Evolutionary conservation across 2,888 invertebrate genomes (phyloP), one percentile per base, ranked within the genome.

Genomic region (Sinodicranocentrus sp.): DNA sequence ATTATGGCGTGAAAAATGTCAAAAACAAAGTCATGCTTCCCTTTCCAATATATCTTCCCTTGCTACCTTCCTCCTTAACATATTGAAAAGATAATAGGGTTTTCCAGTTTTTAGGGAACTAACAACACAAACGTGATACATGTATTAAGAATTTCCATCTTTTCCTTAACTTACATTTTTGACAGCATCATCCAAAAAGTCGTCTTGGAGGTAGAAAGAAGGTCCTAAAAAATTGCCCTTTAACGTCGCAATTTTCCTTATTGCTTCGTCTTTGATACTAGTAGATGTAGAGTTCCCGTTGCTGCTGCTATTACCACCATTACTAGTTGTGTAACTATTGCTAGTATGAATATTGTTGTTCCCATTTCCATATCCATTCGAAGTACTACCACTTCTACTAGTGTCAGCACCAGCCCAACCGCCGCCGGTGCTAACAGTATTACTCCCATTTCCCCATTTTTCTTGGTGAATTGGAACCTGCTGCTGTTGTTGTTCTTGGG

Each of bases 231-330:
- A 88, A 85, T 88, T 88, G 54, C 87, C 92, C 79, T 89, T 90
- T 86, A 92, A 89, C 17, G 90, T 89, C 61, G 89, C 89, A 79
- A 92, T 89, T 87, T 91, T 91, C 54, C 91, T 89, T 85, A 92
- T 89, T 17, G 91, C 91, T 82, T 90, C 90, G 17, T 90, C 90
- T 85, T 91, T 90, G 10, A 61, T 59, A 48, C 43, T 25, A 17
- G 33, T 48, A 19, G 54, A 21, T 33, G 33, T 23, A 26, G 8
- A 44, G 28, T 52, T 65, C 23, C 43, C 43, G 23, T 26, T 21
- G 25, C 28, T 57, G 61, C 44, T 78, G 5, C 44, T 33, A 43
- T 25, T 57, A 57, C 26, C 63, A 43, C 54, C 43, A 15, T 25
- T 0, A 6, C 23, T 43, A 67, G 10, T n/a, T n/a, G n/a, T 26